phyloP scores from a whole-genome alignment of 2,888 invertebrate genomes.

The Philhelius pedissequus region DNA sequence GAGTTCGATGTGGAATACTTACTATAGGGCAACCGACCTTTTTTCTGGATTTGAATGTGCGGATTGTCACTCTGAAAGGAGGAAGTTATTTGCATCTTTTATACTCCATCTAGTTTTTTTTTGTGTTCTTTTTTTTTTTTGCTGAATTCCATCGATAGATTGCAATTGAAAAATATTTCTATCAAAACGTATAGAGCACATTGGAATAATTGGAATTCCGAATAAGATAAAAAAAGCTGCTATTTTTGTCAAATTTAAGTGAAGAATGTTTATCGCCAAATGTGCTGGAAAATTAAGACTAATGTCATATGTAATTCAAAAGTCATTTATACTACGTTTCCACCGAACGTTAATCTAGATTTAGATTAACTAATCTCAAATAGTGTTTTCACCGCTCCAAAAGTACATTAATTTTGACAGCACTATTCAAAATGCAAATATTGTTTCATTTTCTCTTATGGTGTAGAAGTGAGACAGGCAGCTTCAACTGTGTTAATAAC shows the following conservation, averaged over 20 bases:
- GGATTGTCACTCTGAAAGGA: constrained; percentile 55
- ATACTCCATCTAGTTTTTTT: not conserved
- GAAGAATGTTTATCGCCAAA: not conserved
- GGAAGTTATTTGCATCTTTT: constrained; percentile 59
- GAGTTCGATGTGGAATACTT: not conserved
- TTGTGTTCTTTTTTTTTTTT: constrained; percentile 12
- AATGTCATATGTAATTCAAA: no score
- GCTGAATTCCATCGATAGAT: constrained; percentile 52
- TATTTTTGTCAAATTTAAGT: not conserved
- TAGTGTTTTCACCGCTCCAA: no score
- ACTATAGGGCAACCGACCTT: not conserved
- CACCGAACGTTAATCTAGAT: no score
- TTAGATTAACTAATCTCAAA: no score
- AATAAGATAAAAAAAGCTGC: constrained; percentile 1
- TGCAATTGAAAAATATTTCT: constrained; percentile 57
- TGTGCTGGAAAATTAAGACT: no score
- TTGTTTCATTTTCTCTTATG: no score
- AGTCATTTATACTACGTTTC: no score
- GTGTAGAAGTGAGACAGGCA: no score
- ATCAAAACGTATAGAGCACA: constrained; percentile 17
- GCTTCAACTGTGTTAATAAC: no score
- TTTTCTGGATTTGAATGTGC: constrained; percentile 44
- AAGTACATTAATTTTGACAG: no score
- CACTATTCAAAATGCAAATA: no score
- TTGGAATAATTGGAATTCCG: not conserved